Percentiles rank a stretch among this genome's conserved stretches.
Evolutionary conservation across 2,888 invertebrate species (phyloP).

Genomic region (Ophion costatus): DNA sequence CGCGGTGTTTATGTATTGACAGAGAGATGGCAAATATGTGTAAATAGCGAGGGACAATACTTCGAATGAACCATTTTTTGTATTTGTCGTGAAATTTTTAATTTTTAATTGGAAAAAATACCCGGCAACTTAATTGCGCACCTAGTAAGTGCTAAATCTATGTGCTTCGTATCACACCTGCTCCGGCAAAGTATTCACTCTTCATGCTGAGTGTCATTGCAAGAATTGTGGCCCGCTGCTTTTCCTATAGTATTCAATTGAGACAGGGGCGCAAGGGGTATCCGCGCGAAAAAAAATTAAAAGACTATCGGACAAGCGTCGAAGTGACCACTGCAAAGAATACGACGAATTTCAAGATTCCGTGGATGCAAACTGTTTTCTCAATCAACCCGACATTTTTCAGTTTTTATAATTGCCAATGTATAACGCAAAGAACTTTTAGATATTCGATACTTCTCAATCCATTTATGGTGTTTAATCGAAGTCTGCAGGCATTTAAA

Average conservation of each 20-base stretch:
- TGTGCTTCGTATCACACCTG: slow-evolving; percentile 45
- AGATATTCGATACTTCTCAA: no score
- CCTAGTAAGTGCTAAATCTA: slow-evolving; percentile 42
- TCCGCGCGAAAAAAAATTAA: neutral
- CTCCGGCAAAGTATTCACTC: slow-evolving; percentile 40
- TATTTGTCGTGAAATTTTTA: no score
- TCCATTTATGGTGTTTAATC: no score
- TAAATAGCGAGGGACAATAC: no score
- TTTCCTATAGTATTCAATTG: slow-evolving; percentile 23
- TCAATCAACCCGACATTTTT: neutral
- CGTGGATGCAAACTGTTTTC: neutral
- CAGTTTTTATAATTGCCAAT: neutral
- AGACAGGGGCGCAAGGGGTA: neutral
- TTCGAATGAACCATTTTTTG: no score
- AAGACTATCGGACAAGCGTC: neutral
- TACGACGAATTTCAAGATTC: no score
- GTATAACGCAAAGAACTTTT: no score
- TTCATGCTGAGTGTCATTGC: slow-evolving; percentile 43
- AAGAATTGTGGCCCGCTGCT: slow-evolving; percentile 26
- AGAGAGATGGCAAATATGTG: no score
- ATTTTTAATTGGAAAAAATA: no score
- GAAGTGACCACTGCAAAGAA: neutral
- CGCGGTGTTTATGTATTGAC: no score
- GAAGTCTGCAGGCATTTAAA: no score
- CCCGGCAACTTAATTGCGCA: no score